Evolutionary conservation across 2,888 invertebrate genomes (phyloP).

Genomic region (Scaptomyza flava): DNA sequence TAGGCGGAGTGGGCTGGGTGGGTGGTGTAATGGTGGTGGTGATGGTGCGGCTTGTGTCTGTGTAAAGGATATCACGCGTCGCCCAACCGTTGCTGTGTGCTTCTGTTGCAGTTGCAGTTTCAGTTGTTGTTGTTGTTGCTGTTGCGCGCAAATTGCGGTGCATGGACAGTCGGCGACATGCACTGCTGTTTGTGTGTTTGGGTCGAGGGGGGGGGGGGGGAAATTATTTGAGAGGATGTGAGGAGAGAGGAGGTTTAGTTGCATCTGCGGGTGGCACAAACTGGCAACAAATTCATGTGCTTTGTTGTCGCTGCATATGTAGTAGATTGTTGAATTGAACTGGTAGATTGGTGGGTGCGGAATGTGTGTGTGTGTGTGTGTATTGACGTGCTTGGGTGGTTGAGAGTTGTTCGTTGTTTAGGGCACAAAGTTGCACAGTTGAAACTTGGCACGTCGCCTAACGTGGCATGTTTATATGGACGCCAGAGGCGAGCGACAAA

Average conservation of each 20-base stretch:
- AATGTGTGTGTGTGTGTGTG: constrained; percentile 12
- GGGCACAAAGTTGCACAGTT: constrained; percentile 57
- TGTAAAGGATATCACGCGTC: constrained; percentile 71
- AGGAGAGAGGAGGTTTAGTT: not conserved
- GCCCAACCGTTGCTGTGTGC: constrained; percentile 51
- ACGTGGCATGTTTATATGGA: constrained; percentile 74
- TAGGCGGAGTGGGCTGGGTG: not conserved
- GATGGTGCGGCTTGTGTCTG: constrained; percentile 40
- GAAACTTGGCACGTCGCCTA: constrained; percentile 77
- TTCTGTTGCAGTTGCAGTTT: not conserved
- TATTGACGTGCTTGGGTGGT: constrained; percentile 10
- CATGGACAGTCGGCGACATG: constrained; percentile 65
- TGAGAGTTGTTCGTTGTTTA: constrained; percentile 43
- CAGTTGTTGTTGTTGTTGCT: constrained; percentile 31
- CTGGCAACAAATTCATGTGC: constrained; percentile 66
- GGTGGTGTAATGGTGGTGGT: not conserved
- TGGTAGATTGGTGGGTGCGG: constrained; percentile 18
- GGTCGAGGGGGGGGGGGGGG: constrained; percentile 7
- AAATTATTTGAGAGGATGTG: not conserved
- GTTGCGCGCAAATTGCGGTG: constrained; percentile 75
- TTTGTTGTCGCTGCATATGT: constrained; percentile 61
- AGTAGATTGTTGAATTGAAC: constrained; percentile 46
- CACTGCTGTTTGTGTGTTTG: constrained; percentile 25
- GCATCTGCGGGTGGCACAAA: constrained; percentile 58
- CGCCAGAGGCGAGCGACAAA: constrained; percentile 58